Percentiles rank a stretch among this genome's conserved stretches.
Conservation (phyloP, 2,888 invertebrate genomes). For the Bellardia bayeri region DNA sequence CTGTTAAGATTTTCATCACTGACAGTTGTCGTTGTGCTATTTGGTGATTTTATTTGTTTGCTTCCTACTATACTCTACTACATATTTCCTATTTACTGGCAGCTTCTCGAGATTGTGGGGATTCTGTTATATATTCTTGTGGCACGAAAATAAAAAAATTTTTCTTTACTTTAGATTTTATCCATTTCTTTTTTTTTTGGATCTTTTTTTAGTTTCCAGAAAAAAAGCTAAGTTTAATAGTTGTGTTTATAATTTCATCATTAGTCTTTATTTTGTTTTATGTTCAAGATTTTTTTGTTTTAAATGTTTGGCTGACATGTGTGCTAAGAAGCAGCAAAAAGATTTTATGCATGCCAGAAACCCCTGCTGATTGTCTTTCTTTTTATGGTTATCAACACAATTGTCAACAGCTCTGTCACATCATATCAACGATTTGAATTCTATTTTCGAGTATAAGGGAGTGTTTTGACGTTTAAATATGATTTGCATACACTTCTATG, state of each 20-base stretch:
- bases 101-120: background rate
- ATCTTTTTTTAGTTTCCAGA: background rate
- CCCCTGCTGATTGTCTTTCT: background rate
- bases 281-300: background rate
- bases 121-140: background rate
- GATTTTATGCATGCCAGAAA: background rate
- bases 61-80: background rate
- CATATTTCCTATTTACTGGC: background rate
- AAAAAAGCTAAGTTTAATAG: background rate
- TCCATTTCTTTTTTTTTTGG: background rate
- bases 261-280: conserved; percentile 22
- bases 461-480: background rate
- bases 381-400: background rate
- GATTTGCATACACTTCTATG: conserved; percentile 8
- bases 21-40: conserved; percentile 45
- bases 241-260: conserved; percentile 8
- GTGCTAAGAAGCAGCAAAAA: background rate
- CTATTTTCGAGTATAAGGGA: background rate
- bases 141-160: no score
- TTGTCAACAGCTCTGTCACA: conserved; percentile 28
- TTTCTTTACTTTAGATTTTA: conserved; percentile 11
- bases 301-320: background rate
- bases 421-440: background rate
- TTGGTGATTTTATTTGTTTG: conserved; percentile 25
- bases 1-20: conserved; percentile 46